Evolutionary conservation across 2,888 invertebrate species (phyloP).

Genomic region (Tetranychus truncatus): DNA sequence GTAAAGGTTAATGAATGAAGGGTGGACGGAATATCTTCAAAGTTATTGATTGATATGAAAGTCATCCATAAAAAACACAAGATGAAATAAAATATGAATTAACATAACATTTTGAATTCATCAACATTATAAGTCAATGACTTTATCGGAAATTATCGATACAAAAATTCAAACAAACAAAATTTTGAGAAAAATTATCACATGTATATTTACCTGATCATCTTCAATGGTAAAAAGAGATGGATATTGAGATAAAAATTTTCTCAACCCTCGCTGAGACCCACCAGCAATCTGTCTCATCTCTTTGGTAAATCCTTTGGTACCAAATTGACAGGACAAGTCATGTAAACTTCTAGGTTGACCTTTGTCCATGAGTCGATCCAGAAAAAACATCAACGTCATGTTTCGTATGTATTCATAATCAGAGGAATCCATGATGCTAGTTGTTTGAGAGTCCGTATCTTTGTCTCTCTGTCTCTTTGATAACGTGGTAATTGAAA

Average conservation of each 20-base stretch:
- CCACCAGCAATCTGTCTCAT: slow-evolving; percentile 48
- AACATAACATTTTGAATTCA: no score
- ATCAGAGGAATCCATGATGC: slow-evolving; percentile 72
- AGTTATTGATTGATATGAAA: background rate
- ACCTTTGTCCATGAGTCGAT: slow-evolving; percentile 88
- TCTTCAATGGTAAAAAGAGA: slow-evolving; percentile 85
- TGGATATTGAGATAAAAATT: slow-evolving; percentile 89
- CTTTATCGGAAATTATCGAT: no score
- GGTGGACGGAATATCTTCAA: background rate
- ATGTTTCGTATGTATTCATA: slow-evolving; percentile 82
- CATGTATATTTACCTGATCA: slow-evolving; percentile 39
- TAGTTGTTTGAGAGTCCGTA: background rate
- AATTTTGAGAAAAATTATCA: background rate
- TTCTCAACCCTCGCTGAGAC: slow-evolving; percentile 85
- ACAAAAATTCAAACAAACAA: no score
- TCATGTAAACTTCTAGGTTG: slow-evolving; percentile 89
- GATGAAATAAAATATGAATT: no score
- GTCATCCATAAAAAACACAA: no score
- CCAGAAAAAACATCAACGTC: slow-evolving; percentile 93
- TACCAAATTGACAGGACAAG: slow-evolving; percentile 95
- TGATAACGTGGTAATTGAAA: background rate
- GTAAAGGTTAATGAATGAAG: background rate
- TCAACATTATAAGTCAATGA: no score
- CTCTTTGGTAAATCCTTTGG: slow-evolving; percentile 95
- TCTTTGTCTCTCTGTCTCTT: background rate